Evolutionary conservation across 2,113 vertebrate species (phyloP).

Genomic region (Thunnus maccoyii): DNA sequence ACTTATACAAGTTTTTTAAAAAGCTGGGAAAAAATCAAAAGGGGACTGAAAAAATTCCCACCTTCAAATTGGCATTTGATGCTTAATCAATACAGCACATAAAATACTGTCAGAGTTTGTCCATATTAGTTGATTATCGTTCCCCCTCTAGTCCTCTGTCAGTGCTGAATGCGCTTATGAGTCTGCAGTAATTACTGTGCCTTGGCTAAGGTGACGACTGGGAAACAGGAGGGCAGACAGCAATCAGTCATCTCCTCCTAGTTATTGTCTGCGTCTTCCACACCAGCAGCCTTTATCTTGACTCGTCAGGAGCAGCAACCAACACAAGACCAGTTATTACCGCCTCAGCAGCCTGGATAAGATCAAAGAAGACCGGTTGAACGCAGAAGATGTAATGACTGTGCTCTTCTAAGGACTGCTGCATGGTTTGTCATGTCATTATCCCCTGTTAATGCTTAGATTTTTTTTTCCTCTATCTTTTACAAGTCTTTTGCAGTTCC

Average conservation of each 20-base stretch:
- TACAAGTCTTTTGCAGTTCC: conserved; percentile 47
- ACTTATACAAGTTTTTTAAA: not conserved
- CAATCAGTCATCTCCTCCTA: conserved; percentile 63
- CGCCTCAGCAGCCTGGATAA: conserved; percentile 53
- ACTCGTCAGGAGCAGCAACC: conserved; percentile 62
- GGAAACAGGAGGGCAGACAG: conserved; percentile 55
- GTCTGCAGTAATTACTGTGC: conserved; percentile 56
- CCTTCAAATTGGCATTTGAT: conserved; percentile 18
- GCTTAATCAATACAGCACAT: not conserved
- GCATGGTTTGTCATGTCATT: conserved; percentile 73
- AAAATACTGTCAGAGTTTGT: not conserved
- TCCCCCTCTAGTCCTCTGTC: not conserved
- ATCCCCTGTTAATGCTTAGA: conserved; percentile 46
- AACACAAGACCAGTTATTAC: conserved; percentile 70
- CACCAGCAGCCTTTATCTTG: conserved; percentile 63
- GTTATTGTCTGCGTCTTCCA: conserved; percentile 51
- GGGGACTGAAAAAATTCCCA: not conserved
- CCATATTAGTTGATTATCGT: not conserved
- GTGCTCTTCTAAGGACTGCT: conserved; percentile 63
- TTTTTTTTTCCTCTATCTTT: conserved; percentile 30
- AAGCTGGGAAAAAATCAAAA: not conserved
- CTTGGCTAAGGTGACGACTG: conserved; percentile 34
- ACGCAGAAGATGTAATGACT: conserved; percentile 65
- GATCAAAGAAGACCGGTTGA: conserved; percentile 76
- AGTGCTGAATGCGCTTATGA: conserved; percentile 15